Evolutionary conservation across 2,113 vertebrate genomes (phyloP), one percentile per base, ranked within the genome.

Genomic region (Irena cyanogastra): DNA sequence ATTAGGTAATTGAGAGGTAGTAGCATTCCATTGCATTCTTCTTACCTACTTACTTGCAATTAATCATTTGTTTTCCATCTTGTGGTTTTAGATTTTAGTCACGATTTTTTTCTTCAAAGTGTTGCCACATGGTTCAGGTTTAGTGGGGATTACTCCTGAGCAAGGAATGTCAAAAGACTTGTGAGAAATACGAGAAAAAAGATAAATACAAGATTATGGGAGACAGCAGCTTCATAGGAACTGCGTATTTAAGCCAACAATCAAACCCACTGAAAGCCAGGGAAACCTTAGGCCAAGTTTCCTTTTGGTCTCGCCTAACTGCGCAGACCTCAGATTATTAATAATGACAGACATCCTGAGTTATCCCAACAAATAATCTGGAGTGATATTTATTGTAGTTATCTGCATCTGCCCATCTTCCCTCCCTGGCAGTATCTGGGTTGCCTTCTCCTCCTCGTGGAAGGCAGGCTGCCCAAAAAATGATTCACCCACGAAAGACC

Each of bases 381-480:
- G 47, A 93, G 64, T 93, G 65, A 39, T 65, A 83, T 93, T 88
- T 90, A 93, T 69, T 85, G 50, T 54, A 37, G 49, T 95, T 96
- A 95, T 89, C 95, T 94, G 86, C 70, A 93, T 83, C 94, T 96
- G 77, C 71, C 50, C 85, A 94, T 83, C 82, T 96, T 49, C 66
- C 60, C 83, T 65, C 82, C 30, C 47, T 54, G 39, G 68, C 90
- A 86, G 24, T 59, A 78, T 90, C 54, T 74, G 68, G 47, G 21
- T 70, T 95, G 86, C 44, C 63, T 94, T 90, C 89, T 87, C 20
- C 65, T 86, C 41, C 59, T 53, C 20, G 21, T 27, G 24, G 90
- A 88, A 91, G 90, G 92, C 82, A 95, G 78, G 54, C 74, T 84
- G 81, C 68, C 83, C 59, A 53, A 85, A 89, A 93, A 66, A 66